Evolutionary conservation across 1,140 invertebrate genomes (phyloP), one percentile per base, ranked within the genome.

Genomic region (Formica selysi): DNA sequence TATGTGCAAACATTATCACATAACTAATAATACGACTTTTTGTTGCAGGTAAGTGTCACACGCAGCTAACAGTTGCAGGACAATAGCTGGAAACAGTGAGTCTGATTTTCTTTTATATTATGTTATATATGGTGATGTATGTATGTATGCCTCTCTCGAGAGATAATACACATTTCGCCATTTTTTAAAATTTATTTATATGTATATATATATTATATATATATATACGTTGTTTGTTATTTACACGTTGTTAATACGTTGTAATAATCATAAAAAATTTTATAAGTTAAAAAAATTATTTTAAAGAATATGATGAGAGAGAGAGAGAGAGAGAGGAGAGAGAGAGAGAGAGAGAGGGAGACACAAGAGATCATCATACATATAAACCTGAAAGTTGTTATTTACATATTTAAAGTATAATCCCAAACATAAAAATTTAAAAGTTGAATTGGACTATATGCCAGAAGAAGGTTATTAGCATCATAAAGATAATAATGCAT

Each of bases 31-130:
- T 70, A 16, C 59, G 22, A 29, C n/a, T 62, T 81, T 44, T 76
- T 86, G 76, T 89, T 89, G 32, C 87, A 89, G 88, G 88, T 89
- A 86, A 89, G 88, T 89, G 54, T 71, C 51, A 3, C 7, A 16
- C 1, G 19, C 19, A 36, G 2, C 26, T 13, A 22, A 32, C 61
- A 19, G 4, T 54, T 13, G 0, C 22, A 10, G 16, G n/a, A 44
- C 71, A 51, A 29, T 73, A 16, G 1, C 6, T 16, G 38, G 2
- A 81, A 73, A 22, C 54, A 61, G 67, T 61, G 67, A 81, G 79
- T 81, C 11, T 2, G 2, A 61, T 73, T 11, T 36, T 26, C 16
- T 51, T 48, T 26, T 68, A 65, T 8, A 65, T 41, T 19, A 11
- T 22, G 16, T n/a, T 41, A 51, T 7, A 38, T 44, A 13, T 29